These are phyloP conservation scores for Cyclina sinensis DNA, from an alignment of 1,140 invertebrate species.

Conservation along the genomic window DNA sequence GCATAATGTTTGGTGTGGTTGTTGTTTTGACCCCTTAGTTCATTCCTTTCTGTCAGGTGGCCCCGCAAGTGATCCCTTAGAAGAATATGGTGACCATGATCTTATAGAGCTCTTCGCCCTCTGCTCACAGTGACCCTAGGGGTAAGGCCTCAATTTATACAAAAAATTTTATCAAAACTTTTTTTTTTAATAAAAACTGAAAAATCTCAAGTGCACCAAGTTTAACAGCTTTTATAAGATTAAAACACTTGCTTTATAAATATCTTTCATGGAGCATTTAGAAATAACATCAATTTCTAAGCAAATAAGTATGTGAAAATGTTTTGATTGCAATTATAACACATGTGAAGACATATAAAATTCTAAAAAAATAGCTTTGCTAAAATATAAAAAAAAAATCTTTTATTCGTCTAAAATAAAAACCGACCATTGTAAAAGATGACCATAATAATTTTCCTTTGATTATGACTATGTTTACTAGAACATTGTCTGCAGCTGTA, in stretches of 20 bases:
- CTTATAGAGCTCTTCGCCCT: conserved; percentile 60
- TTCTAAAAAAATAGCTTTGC: too few species aligned
- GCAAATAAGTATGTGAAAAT: background rate
- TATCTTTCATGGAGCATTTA: conserved; percentile 17
- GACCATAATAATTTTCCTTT: too few species aligned
- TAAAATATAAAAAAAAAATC: too few species aligned
- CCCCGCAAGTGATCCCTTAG: conserved; percentile 55
- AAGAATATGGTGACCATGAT: conserved; percentile 59
- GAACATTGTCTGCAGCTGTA: too few species aligned
- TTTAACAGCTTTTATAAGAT: too few species aligned
- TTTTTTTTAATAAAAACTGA: too few species aligned
- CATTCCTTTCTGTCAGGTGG: conserved; percentile 59
- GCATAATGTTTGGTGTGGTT: conserved; percentile 25
- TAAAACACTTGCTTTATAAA: background rate
- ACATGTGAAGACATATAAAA: too few species aligned
- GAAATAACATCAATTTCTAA: background rate
- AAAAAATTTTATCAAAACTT: background rate
- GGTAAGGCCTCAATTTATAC: conserved; percentile 63
- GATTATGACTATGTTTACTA: too few species aligned
- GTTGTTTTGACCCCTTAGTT: conserved; percentile 43
- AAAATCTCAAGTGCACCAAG: too few species aligned
- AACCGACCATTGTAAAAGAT: too few species aligned
- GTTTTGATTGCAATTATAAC: background rate
- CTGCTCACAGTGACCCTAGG: conserved; percentile 58
- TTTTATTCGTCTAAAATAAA: too few species aligned